Evolutionary conservation across 2,888 invertebrate genomes (phyloP).

Genomic region (Caenorhabditis japonica): DNA sequence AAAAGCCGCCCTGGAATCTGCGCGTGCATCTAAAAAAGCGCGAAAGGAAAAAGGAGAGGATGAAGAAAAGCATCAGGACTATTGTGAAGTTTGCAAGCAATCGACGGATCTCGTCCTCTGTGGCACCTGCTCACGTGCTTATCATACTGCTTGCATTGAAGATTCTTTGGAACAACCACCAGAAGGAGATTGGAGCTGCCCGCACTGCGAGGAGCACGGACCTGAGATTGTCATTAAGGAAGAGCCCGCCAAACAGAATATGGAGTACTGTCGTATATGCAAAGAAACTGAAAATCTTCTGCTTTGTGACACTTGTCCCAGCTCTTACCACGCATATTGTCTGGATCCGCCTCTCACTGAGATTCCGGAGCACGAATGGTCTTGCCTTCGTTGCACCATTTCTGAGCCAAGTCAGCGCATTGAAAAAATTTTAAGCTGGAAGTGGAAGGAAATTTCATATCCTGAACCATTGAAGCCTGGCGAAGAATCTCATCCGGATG

Average conservation of each 20-base stretch:
- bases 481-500: conserved; percentile 12
- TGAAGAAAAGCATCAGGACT: conserved; percentile 85
- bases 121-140: conserved; percentile 96
- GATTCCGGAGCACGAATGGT: conserved; percentile 93
- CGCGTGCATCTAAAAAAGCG: conserved; percentile 70
- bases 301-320: conserved; percentile 97
- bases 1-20: conserved; percentile 76
- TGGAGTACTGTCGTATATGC: conserved; percentile 85
- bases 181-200: conserved; percentile 97
- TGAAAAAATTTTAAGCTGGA: conserved; percentile 95
- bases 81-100: conserved; percentile 95
- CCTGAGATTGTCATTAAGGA: conserved; percentile 55
- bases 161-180: conserved; percentile 98
- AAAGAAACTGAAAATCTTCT: conserved; percentile 97
- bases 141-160: conserved; percentile 86
- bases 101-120: conserved; percentile 99
- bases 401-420: conserved; percentile 81
- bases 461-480: conserved; percentile 51
- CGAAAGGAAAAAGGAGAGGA: conserved; percentile 75
- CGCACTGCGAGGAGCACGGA: conserved; percentile 83
- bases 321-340: conserved; percentile 98
- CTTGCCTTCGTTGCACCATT: conserved; percentile 93
- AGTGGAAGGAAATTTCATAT: conserved; percentile 82
- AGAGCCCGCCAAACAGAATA: conserved; percentile 63
- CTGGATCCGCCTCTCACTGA: conserved; percentile 97